phyloP scores from a whole-genome alignment of 1,140 invertebrate genomes.

The Brachionus sp. region DNA sequence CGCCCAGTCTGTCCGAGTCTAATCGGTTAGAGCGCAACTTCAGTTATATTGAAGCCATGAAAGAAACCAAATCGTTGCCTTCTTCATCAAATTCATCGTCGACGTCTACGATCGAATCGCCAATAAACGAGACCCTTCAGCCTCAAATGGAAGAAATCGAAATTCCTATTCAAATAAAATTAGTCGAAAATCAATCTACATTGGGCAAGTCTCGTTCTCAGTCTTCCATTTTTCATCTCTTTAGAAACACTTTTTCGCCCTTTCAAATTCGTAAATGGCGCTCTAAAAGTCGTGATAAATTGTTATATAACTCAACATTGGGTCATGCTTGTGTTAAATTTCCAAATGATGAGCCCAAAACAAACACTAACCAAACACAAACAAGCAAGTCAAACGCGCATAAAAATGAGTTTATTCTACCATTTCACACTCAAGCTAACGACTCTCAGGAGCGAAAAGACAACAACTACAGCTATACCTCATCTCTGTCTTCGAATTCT shows the following conservation, averaged over 20 bases:
- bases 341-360: neutral
- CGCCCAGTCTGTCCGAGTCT: neutral
- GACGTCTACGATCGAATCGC: conserved; percentile 8
- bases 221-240: conserved; percentile 34
- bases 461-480: conserved; percentile 19
- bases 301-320: neutral
- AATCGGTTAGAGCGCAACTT: conserved; percentile 24
- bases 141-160: neutral
- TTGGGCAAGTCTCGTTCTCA: conserved; percentile 31
- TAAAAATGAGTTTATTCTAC: neutral
- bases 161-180: conserved; percentile 28
- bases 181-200: neutral
- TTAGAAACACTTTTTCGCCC: conserved; percentile 23
- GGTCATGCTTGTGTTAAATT: neutral
- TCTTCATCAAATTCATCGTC: conserved; percentile 24
- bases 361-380: neutral
- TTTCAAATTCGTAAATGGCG: conserved; percentile 34
- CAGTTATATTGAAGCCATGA: conserved; percentile 43
- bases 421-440: neutral
- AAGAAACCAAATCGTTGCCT: conserved; percentile 34
- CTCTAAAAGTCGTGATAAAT: conserved; percentile 35
- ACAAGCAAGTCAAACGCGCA: neutral
- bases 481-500: neutral
- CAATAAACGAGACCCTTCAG: neutral
- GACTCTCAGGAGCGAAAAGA: neutral